phyloP scores from a whole-genome alignment of 1,140 invertebrate species.

The Drosophila carrolli region DNA sequence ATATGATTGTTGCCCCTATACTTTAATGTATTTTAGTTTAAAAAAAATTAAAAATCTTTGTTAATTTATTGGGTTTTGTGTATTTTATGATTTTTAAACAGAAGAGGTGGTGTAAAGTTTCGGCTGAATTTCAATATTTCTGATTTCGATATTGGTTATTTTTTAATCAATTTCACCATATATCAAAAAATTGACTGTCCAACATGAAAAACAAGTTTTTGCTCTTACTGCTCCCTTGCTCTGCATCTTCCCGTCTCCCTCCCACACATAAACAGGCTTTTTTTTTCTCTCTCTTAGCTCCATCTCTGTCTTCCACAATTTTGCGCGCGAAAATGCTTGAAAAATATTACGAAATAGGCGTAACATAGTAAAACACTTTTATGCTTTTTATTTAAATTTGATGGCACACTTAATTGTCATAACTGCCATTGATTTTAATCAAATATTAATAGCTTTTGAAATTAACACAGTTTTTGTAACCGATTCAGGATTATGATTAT shows the following conservation, averaged over 20 bases:
- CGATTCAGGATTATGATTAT: neutral
- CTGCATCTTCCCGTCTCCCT: conserved; percentile 1
- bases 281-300: neutral
- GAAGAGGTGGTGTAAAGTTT: neutral
- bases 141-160: conserved; percentile 17
- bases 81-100: neutral
- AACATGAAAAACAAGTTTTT: conserved; percentile 51
- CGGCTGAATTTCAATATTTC: neutral
- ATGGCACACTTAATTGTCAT: conserved; percentile 18
- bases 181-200: conserved; percentile 32
- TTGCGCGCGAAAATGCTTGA: conserved; percentile 46
- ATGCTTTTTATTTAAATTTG: conserved; percentile 26
- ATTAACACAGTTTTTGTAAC: conserved; percentile 12
- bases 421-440: conserved; percentile 2
- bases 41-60: too few relatives aligned
- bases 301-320: conserved; percentile 14
- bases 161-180: conserved; percentile 62
- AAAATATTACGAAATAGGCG: conserved; percentile 35
- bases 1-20: too few relatives aligned
- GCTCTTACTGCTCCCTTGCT: neutral
- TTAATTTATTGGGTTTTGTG: too few relatives aligned
- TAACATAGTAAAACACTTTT: conserved; percentile 17
- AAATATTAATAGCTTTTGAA: conserved; percentile 1
- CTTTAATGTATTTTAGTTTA: too few relatives aligned
- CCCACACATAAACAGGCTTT: conserved; percentile 56